Percentiles rank a stretch among this genome's conserved stretches.
Evolutionary conservation across 2,797 vertebrate genomes (phyloP).

Genomic region (Notoglanidium macrostoma): DNA sequence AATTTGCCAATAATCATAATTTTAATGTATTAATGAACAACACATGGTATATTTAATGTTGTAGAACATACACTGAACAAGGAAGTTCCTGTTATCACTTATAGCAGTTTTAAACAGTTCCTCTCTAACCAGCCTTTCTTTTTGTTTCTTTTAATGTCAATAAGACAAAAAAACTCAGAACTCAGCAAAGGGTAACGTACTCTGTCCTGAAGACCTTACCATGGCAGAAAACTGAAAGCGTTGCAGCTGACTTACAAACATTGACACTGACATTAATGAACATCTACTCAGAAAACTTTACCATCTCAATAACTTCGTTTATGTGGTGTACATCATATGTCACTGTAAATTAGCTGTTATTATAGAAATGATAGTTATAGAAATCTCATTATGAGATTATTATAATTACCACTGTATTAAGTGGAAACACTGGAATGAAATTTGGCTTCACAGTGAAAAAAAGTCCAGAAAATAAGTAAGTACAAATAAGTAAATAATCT

Average conservation of each 20-base stretch:
- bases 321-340: background rate
- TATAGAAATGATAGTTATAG: background rate
- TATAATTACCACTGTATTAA: background rate
- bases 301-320: background rate
- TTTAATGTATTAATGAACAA: background rate
- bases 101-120: background rate
- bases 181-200: background rate
- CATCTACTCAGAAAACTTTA: background rate
- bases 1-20: background rate
- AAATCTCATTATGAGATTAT: background rate
- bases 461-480: background rate
- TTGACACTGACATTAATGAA: background rate
- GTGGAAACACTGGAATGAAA: background rate
- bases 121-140: background rate
- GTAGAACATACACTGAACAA: background rate
- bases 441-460: background rate
- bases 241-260: background rate
- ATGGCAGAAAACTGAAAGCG: background rate
- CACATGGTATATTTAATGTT: background rate
- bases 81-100: background rate
- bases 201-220: background rate
- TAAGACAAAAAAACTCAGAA: too few species aligned
- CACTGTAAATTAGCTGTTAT: background rate
- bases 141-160: background rate
- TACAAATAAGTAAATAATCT: background rate